Conservation (phyloP, 2,888 invertebrate genomes). For the Drosophila subsilvestris region DNA sequence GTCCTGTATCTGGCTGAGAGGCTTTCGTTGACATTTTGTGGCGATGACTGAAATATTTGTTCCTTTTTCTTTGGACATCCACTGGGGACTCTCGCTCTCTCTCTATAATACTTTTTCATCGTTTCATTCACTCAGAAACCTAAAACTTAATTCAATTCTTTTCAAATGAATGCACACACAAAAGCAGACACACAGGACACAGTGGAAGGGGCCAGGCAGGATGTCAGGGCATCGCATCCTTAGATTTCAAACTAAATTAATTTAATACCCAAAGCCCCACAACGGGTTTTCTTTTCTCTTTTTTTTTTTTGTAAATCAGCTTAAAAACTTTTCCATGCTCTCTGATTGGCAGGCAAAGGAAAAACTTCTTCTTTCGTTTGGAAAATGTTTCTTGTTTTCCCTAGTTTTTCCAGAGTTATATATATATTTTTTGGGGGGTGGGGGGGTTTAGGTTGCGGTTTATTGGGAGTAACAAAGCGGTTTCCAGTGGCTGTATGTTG, state of each 20-base stretch:
- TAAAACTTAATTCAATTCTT: slow-evolving; percentile 70
- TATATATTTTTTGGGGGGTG: not conserved
- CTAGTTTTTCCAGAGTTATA: not conserved
- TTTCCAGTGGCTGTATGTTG: slow-evolving; percentile 14
- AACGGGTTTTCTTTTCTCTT: not conserved
- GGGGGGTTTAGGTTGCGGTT: slow-evolving; percentile 1
- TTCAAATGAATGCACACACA: slow-evolving; percentile 60
- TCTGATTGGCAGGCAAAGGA: not conserved
- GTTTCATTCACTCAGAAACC: slow-evolving; percentile 56
- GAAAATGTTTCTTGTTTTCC: not conserved
- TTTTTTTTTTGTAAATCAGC: slow-evolving; percentile 22
- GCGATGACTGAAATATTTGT: slow-evolving; percentile 45
- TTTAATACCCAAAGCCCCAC: slow-evolving; percentile 19
- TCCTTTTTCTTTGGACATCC: slow-evolving; percentile 7
- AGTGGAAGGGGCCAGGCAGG: not conserved
- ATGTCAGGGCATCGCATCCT: slow-evolving; percentile 19
- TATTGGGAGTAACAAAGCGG: slow-evolving; percentile 28
- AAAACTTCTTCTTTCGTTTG: not conserved
- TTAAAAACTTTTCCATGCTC: slow-evolving; percentile 6
- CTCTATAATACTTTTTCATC: slow-evolving; percentile 49
- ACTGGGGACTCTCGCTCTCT: not conserved
- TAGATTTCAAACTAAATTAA: slow-evolving; percentile 48
- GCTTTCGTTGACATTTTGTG: slow-evolving; percentile 44
- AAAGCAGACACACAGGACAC: not conserved
- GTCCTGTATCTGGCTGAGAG: slow-evolving; percentile 10